phyloP scores from a whole-genome alignment of 1,140 invertebrate species.

The Rhyzopertha dominica region DNA sequence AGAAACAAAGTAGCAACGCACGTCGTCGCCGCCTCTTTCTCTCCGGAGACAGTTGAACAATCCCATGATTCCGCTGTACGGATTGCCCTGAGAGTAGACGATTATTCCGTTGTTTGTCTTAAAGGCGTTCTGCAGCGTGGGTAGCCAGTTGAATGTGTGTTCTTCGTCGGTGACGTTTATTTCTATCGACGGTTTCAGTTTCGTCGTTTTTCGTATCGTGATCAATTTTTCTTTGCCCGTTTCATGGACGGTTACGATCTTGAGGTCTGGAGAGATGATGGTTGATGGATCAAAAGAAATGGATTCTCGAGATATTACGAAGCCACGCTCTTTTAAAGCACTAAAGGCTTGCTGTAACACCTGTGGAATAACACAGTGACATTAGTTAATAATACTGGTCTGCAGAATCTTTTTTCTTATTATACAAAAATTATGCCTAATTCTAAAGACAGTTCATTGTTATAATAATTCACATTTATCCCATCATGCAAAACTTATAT shows the following conservation, averaged over 20 bases:
- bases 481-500: too few relatives aligned
- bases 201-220: constrained; percentile 21
- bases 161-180: constrained; percentile 15
- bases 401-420: background rate
- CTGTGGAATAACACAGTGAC: constrained; percentile 24
- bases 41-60: constrained; percentile 70
- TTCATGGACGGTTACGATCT: constrained; percentile 46
- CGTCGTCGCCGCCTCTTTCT: constrained; percentile 60
- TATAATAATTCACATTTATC: background rate
- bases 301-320: constrained; percentile 47
- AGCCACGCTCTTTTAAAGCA: constrained; percentile 47
- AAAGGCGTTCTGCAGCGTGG: constrained; percentile 51
- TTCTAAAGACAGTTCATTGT: background rate
- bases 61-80: constrained; percentile 75
- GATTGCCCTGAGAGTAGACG: constrained; percentile 56
- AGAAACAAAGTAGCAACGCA: constrained; percentile 59
- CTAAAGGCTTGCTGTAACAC: constrained; percentile 40
- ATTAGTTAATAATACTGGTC: background rate
- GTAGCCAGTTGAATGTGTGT: constrained; percentile 48
- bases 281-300: constrained; percentile 29
- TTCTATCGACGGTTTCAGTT: background rate
- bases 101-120: constrained; percentile 53
- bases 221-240: constrained; percentile 46
- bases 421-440: too few relatives aligned
- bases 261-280: constrained; percentile 27